A percentile compares a stretch with the other conserved stretches of the same genome.
Conservation (phyloP, 2,888 invertebrate genomes). For the Drosophila quinaria region DNA sequence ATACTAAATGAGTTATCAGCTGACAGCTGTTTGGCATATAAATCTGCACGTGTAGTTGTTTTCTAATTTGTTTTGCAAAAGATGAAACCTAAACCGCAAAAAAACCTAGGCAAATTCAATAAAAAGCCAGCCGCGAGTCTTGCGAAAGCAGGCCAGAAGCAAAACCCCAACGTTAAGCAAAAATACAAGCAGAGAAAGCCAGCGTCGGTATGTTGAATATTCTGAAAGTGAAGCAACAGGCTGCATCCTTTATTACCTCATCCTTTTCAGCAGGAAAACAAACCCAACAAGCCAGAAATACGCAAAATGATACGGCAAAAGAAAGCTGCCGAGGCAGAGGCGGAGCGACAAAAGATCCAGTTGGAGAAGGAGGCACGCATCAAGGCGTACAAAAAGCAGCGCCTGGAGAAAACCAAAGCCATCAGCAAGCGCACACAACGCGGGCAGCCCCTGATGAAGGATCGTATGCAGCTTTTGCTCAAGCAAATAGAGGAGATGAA, state of each 20-base stretch:
- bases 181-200: slow-evolving; percentile 53
- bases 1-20: background rate
- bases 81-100: slow-evolving; percentile 54
- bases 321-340: slow-evolving; percentile 59
- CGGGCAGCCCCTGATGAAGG: slow-evolving; percentile 95
- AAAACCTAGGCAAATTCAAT: slow-evolving; percentile 34
- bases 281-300: slow-evolving; percentile 61
- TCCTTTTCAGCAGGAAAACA: slow-evolving; percentile 46
- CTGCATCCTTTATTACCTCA: fast-evolving
- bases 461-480: slow-evolving; percentile 91
- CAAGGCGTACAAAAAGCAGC: slow-evolving; percentile 90
- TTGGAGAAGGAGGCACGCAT: slow-evolving; percentile 87
- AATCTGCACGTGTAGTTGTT: slow-evolving; percentile 50
- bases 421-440: slow-evolving; percentile 91
- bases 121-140: slow-evolving; percentile 15
- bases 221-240: background rate
- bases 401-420: slow-evolving; percentile 90
- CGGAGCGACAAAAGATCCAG: slow-evolving; percentile 84
- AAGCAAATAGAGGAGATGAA: slow-evolving; percentile 90
- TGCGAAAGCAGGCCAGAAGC: slow-evolving; percentile 22
- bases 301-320: slow-evolving; percentile 62
- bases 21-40: slow-evolving; percentile 34
- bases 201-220: slow-evolving; percentile 33
- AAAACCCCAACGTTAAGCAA: slow-evolving; percentile 54
- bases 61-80: slow-evolving; percentile 23